Evolutionary conservation across 2,113 vertebrate species (phyloP).

Genomic region (Platysternon megacephalum): DNA sequence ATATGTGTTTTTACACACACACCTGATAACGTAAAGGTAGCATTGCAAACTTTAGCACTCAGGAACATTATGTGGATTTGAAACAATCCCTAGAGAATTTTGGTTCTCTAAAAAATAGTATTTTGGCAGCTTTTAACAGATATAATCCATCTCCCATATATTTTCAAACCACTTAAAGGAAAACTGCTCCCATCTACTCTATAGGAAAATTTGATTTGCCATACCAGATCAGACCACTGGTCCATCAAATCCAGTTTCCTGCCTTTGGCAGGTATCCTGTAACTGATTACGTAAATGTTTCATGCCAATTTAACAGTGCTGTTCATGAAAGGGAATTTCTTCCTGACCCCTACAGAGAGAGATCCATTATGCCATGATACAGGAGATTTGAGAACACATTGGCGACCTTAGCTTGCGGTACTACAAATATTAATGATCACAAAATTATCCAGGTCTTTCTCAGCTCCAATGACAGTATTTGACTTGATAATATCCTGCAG

Average conservation of each 20-base stretch:
- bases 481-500: slow-evolving; percentile 17
- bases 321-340: not conserved
- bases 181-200: slow-evolving; percentile 19
- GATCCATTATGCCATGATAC: not conserved
- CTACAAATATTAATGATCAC: not conserved
- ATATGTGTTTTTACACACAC: not conserved
- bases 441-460: not conserved
- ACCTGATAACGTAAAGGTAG: not conserved
- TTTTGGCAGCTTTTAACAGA: slow-evolving; percentile 29
- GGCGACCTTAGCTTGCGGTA: not conserved
- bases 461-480: not conserved
- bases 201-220: slow-evolving; percentile 31
- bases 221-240: slow-evolving; percentile 30
- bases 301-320: not conserved
- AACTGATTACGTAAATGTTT: slow-evolving; percentile 26
- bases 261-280: not conserved
- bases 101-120: slow-evolving; percentile 11
- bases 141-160: slow-evolving; percentile 5
- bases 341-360: not conserved
- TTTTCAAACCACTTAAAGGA: slow-evolving; percentile 55
- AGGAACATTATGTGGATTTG: slow-evolving; percentile 25
- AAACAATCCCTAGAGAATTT: slow-evolving; percentile 1
- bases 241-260: slow-evolving; percentile 16
- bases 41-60: slow-evolving; percentile 22
- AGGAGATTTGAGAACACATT: not conserved